These are phyloP conservation scores for Crematogaster levior DNA, from an alignment of 2,888 invertebrate species.

Conservation along the genomic window DNA sequence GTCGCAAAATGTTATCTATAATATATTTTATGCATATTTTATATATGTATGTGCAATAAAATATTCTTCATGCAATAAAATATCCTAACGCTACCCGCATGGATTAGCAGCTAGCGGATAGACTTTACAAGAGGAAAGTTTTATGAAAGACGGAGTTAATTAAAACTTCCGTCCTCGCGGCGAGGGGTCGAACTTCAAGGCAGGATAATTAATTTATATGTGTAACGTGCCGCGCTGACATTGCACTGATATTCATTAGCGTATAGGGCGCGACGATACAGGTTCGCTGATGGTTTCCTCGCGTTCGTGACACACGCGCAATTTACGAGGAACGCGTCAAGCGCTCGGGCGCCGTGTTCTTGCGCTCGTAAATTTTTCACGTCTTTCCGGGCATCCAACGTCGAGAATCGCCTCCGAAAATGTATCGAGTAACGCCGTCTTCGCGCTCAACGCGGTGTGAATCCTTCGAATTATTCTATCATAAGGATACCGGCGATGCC, in stretches of 20 bases:
- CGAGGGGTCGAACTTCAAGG: neutral
- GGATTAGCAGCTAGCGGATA: neutral
- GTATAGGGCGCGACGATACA: neutral
- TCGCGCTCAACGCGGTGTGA: slow-evolving; percentile 4
- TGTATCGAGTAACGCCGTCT: neutral
- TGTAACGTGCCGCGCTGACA: slow-evolving; percentile 27
- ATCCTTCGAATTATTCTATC: slow-evolving; percentile 64
- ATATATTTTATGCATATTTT: neutral
- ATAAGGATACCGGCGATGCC: slow-evolving; percentile 55
- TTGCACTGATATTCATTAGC: slow-evolving; percentile 40
- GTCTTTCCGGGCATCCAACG: slow-evolving; percentile 8
- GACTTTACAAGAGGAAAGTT: neutral
- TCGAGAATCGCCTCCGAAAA: slow-evolving; percentile 7
- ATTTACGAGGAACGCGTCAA: slow-evolving; percentile 42
- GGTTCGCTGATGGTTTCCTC: neutral
- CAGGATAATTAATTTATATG: slow-evolving; percentile 51
- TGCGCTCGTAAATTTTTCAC: slow-evolving; percentile 29
- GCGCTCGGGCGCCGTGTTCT: neutral
- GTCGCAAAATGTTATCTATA: neutral
- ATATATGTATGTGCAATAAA: neutral
- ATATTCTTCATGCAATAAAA: neutral
- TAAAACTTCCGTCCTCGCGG: slow-evolving; percentile 37
- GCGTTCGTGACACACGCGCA: slow-evolving; percentile 8
- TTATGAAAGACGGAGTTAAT: slow-evolving; percentile 42
- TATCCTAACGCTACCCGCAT: neutral